Percentiles rank a stretch among this genome's conserved stretches.
Conservation (phyloP, 1,140 invertebrate genomes). For the Panagrolaimus sp. region DNA sequence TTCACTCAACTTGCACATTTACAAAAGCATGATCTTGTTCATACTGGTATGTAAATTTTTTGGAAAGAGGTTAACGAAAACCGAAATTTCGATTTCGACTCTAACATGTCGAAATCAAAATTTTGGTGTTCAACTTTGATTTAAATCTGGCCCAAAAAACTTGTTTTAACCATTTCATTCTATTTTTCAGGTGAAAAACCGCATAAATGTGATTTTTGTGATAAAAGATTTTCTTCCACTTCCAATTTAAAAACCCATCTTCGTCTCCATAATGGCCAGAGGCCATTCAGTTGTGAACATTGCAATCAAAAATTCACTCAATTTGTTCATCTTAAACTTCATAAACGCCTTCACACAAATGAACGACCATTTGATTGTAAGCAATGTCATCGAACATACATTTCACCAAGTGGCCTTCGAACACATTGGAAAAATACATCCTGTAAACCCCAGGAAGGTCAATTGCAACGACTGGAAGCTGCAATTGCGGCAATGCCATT, state of each 20-base stretch:
- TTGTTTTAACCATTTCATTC: too few relatives aligned
- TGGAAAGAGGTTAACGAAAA: not conserved
- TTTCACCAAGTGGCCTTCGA: conserved; percentile 79
- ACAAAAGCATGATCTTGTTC: conserved; percentile 94
- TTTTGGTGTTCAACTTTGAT: too few relatives aligned
- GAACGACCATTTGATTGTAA: conserved; percentile 90
- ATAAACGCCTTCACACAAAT: conserved; percentile 93
- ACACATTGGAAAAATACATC: conserved; percentile 59
- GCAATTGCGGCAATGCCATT: not conserved
- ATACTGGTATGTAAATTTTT: conserved; percentile 69
- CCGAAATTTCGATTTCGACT: too few relatives aligned
- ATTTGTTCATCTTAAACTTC: conserved; percentile 91
- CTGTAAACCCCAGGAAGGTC: conserved; percentile 30
- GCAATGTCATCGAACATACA: conserved; percentile 93
- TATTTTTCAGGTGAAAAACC: conserved; percentile 77
- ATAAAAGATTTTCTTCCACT: conserved; percentile 94
- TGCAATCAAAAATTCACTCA: conserved; percentile 97
- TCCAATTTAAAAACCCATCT: conserved; percentile 98
- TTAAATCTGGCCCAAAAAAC: too few relatives aligned
- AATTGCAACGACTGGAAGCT: conserved; percentile 1
- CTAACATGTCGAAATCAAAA: too few relatives aligned
- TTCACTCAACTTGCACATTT: conserved; percentile 93
- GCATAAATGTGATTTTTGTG: conserved; percentile 92
- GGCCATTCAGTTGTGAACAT: conserved; percentile 87
- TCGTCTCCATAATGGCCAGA: conserved; percentile 75